Evolutionary conservation across 2,888 invertebrate genomes (phyloP), one percentile per base, ranked within the genome.

Genomic region (Pollenia labialis): DNA sequence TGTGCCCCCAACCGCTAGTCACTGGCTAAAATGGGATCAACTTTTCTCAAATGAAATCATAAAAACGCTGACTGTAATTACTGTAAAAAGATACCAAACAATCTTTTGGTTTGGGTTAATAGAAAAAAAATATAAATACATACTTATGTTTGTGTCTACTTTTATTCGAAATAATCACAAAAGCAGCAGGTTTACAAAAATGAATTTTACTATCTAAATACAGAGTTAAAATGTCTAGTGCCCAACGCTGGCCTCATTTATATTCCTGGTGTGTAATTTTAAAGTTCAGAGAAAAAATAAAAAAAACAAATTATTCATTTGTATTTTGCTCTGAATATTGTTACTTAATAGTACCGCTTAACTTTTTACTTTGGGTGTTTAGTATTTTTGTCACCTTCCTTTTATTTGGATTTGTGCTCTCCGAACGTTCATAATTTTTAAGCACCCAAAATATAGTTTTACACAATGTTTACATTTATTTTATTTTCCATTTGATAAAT

Each of bases 291-390:
- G 8, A 8, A 68, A 9, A 54, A 72, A 42, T 44, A 60, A 3
- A 66, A 18, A 16, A 50, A 32, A 23, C 1, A 23, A 1, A 32
- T 32, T 12, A 48, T 14, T 52, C 64, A 76, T 79, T 66, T 58
- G 71, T 60, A 80, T 80, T 81, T 86, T 72, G 71, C 80, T 80
- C 83, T 80, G 56, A 76, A 72, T 66, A 48, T 44, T 79, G 79
- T 87, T 87, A 81, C 87, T 76, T 54, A 87, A 87, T 84, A 76
- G 56, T 54, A 40, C 23, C 48, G 23, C 56, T 52, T 46, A 12
- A 64, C 12, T 2, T 48, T 18, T 50, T 50, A 32, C 32, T 32
- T 32, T 32, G 60, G 18, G 50, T 46, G 58, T 52, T 84, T 81
- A 64, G 62, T 16, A 56, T 71, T 85, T 79, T 54, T 77, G 60